phyloP scores from a whole-genome alignment of 2,113 vertebrate genomes.

The Mirza zaza region DNA sequence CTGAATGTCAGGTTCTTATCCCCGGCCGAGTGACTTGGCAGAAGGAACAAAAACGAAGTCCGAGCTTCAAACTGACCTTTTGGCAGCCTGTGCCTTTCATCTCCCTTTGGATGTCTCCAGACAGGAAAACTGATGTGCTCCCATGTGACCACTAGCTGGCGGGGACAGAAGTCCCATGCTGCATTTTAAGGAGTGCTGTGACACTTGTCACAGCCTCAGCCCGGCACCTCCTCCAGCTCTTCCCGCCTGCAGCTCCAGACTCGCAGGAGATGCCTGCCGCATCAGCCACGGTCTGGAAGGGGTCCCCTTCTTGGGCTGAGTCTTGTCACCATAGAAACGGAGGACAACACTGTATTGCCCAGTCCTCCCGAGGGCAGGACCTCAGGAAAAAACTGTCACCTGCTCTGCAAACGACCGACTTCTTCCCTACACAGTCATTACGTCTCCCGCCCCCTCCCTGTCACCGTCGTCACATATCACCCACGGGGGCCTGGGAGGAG shows the following conservation, averaged over 20 bases:
- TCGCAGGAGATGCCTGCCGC: neutral
- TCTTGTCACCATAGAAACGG: neutral
- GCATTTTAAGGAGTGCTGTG: neutral
- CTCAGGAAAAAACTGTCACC: neutral
- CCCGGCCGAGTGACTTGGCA: neutral
- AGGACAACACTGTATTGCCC: accelerated
- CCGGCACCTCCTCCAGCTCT: neutral
- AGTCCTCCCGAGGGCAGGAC: neutral
- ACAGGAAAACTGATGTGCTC: neutral
- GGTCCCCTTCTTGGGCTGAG: neutral
- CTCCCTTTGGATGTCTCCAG: neutral
- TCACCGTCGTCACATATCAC: neutral
- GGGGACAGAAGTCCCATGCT: neutral
- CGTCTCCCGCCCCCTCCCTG: neutral
- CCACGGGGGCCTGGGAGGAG: neutral
- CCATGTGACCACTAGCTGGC: too few species aligned
- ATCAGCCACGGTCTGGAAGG: neutral
- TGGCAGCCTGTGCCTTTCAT: neutral
- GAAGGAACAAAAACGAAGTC: neutral
- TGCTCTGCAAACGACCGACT: neutral
- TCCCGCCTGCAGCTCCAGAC: neutral
- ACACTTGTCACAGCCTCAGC: neutral
- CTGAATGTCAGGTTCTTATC: neutral
- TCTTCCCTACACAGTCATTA: neutral
- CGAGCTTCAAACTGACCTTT: neutral